Percentiles rank a stretch among this genome's conserved stretches.
Conservation (phyloP, 1,140 invertebrate genomes). For the Eriocheir sinensis region DNA sequence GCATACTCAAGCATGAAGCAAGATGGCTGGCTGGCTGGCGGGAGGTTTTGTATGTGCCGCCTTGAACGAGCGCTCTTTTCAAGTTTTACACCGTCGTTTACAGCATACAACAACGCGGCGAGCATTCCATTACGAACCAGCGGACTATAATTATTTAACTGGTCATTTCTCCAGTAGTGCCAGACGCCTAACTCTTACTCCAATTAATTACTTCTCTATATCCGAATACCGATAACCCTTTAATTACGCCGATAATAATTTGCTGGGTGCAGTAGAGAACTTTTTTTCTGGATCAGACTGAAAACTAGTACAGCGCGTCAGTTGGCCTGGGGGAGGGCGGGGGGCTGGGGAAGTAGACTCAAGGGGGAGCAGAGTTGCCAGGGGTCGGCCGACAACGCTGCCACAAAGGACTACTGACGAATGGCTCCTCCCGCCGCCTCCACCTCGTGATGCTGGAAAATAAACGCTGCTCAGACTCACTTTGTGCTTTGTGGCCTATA, state of each 20-base stretch:
- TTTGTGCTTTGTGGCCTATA: background rate
- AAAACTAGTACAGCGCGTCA: slow-evolving; percentile 10
- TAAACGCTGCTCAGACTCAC: background rate
- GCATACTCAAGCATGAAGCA: background rate
- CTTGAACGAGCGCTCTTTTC: background rate
- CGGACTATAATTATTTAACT: background rate
- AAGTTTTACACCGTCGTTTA: background rate
- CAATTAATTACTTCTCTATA: slow-evolving; percentile 6
- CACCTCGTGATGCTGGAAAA: slow-evolving; percentile 1
- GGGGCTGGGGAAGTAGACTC: background rate
- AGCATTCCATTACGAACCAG: slow-evolving; percentile 11
- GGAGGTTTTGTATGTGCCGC: no score
- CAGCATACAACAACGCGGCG: background rate
- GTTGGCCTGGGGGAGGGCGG: background rate
- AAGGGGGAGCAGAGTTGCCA: background rate
- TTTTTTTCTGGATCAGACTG: slow-evolving; percentile 25
- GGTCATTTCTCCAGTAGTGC: slow-evolving; percentile 20
- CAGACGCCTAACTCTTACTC: background rate
- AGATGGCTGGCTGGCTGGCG: background rate
- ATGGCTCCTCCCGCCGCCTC: background rate
- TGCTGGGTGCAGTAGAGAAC: background rate
- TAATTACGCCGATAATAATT: slow-evolving; percentile 6
- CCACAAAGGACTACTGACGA: slow-evolving; percentile 13
- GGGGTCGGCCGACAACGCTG: background rate
- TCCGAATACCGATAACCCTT: slow-evolving; percentile 3